phyloP scores from a whole-genome alignment of 2,113 vertebrate genomes.

The Tachysurus vachellii region DNA sequence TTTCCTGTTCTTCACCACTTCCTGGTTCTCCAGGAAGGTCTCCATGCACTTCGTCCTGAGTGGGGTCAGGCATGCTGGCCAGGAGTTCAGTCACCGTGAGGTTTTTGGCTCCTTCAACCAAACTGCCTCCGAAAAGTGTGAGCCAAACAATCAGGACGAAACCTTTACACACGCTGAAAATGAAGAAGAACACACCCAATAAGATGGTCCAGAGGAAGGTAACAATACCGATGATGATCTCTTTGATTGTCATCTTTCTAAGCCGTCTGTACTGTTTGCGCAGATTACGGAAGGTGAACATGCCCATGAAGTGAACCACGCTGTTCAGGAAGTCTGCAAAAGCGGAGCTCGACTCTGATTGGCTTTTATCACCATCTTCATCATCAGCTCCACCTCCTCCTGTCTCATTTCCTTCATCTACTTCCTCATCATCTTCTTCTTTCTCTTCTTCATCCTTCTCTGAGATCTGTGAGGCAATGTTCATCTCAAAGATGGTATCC shows the following conservation, averaged over 20 bases:
- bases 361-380: constrained; percentile 65
- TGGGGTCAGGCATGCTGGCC: constrained; percentile 93
- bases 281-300: constrained; percentile 84
- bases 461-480: constrained; percentile 92
- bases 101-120: constrained; percentile 90
- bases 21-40: constrained; percentile 75
- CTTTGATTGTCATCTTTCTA: constrained; percentile 80
- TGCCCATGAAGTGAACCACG: constrained; percentile 69
- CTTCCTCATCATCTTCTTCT: constrained; percentile 76
- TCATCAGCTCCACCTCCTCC: constrained; percentile 64
- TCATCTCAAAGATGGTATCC: constrained; percentile 99
- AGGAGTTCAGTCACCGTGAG: constrained; percentile 86
- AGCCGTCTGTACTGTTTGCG: constrained; percentile 77
- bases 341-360: constrained; percentile 69
- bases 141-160: constrained; percentile 83
- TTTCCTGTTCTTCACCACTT: constrained; percentile 73
- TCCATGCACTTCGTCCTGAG: constrained; percentile 87
- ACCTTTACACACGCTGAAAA: constrained; percentile 78
- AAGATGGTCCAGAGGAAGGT: constrained; percentile 79
- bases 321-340: constrained; percentile 73
- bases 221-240: constrained; percentile 74
- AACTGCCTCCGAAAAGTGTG: constrained; percentile 84
- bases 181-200: constrained; percentile 72
- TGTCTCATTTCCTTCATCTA: constrained; percentile 48
- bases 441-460: constrained; percentile 82